Percentiles rank a stretch among this genome's conserved stretches.
These are phyloP conservation scores for Lypha dubia DNA, from an alignment of 2,888 invertebrate genomes.

Conservation along the genomic window DNA sequence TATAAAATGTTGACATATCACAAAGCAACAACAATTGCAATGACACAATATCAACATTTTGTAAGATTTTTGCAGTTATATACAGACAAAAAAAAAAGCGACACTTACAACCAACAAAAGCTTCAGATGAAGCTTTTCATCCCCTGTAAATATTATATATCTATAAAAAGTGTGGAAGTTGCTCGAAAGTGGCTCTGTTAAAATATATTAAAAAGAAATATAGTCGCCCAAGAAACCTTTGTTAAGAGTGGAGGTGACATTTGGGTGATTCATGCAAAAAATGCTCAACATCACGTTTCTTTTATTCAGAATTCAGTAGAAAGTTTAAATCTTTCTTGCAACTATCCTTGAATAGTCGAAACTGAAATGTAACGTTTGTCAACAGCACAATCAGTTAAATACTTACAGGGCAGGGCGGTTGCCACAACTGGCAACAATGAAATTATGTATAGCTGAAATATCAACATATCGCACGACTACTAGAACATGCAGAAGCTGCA, in stretches of 20 bases:
- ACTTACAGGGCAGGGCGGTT: not conserved
- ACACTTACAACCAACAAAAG: too few species aligned
- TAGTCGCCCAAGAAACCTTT: too few species aligned
- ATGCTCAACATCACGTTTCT: too few species aligned
- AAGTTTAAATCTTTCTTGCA: not conserved
- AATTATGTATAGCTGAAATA: slow-evolving; percentile 12
- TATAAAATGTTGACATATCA: slow-evolving; percentile 71
- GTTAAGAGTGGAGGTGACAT: too few species aligned
- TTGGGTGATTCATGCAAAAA: too few species aligned
- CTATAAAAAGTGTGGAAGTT: too few species aligned
- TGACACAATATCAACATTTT: slow-evolving; percentile 44
- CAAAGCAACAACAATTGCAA: slow-evolving; percentile 29
- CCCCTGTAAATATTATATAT: not conserved
- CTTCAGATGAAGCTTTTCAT: too few species aligned
- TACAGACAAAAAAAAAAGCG: too few species aligned
- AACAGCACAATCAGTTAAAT: not conserved
- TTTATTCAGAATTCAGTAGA: too few species aligned
- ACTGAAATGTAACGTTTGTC: not conserved
- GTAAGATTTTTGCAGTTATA: slow-evolving; percentile 19
- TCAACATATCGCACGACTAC: not conserved
- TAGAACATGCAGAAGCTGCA: slow-evolving; percentile 1
- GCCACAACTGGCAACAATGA: slow-evolving; percentile 24
- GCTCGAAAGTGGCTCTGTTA: not conserved
- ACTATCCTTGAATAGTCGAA: not conserved
- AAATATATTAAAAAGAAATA: too few species aligned